Base-by-base conservation (phyloP, 2,888 invertebrate species). In the Agrotis puta region DNA sequence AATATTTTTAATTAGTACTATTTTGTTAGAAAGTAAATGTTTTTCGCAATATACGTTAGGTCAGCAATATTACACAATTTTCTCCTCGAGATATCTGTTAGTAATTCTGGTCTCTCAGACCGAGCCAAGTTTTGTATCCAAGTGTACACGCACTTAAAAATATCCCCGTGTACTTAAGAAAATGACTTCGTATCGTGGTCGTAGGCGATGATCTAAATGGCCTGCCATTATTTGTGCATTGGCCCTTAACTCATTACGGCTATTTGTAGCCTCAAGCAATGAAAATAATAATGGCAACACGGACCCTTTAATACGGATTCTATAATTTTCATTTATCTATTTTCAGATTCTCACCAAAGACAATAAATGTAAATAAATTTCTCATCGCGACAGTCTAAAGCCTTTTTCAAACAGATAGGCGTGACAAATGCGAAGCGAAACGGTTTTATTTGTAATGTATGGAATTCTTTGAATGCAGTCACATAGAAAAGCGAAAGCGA, bases 151-250 rank as follows among this genome's bases (percentile, higher is more conserved):
- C 39, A 45, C n/a, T 48, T 18, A 18, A 58, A n/a, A 68, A 59
- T 50, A 50, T 11, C 43, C 48, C 16, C 24, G 48, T 13, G 33
- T 71, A 48, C 51, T 81, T 70, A 81, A 81, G 65, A 48, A 70
- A 81, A 78, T 77, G 64, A 70, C 64, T 76, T 33, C n/a, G 51
- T 63, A 63, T 65, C 70, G 78, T 66, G 64, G 62, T 80, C 50
- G 20, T n/a, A 59, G 50, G 77, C 77, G 70, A 65, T 70, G 77
- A 78, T 78, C 77, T 78, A 78, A 78, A 78, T 70, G 53, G 47
- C 27, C 39, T 2, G 16, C 61, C 70, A 78, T 78, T 78, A 78
- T 81, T 81, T 77, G 70, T 81, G 70, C 81, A 70, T 64, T 76
- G 58, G 77, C 81, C 70, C 58, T n/a, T 78, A 65, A 45, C 62